A percentile compares a stretch with the other conserved stretches of the same genome.
phyloP scores from a whole-genome alignment of 2,113 vertebrate genomes.

The Clarias batrachus region DNA sequence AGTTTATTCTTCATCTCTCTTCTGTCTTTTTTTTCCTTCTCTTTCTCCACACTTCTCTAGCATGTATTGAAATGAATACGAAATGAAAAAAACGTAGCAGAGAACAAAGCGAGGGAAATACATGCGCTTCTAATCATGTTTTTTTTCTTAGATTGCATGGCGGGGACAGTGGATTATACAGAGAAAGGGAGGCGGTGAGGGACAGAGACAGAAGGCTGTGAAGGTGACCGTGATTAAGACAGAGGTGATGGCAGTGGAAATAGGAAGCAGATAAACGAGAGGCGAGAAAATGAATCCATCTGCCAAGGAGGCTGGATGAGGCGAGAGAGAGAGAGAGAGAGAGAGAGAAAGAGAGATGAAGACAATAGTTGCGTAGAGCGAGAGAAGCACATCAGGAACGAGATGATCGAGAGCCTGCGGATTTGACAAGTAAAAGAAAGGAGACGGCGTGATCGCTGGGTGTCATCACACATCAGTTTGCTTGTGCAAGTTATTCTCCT shows the following conservation, averaged over 20 bases:
- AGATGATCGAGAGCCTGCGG: conserved; percentile 1
- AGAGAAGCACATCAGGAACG: background rate
- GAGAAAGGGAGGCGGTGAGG: conserved; percentile 8
- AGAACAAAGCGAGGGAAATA: conserved; percentile 57
- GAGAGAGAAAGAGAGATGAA: background rate
- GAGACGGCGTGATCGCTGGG: background rate
- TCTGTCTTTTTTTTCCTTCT: background rate
- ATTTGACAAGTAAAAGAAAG: conserved; percentile 15
- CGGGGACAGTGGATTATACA: background rate
- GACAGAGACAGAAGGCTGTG: background rate
- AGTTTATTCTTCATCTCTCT: conserved; percentile 11
- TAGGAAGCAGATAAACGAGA: background rate
- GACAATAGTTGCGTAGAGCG: background rate
- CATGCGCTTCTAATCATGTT: conserved; percentile 44
- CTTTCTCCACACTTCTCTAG: conserved; percentile 4
- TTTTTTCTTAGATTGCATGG: background rate
- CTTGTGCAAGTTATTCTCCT: background rate
- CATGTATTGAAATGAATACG: background rate
- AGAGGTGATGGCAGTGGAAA: background rate
- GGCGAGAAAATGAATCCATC: background rate
- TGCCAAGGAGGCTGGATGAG: background rate
- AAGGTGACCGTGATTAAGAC: background rate
- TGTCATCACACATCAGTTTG: conserved; percentile 10
- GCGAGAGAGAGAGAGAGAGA: background rate
- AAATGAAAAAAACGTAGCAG: conserved; percentile 19